phyloP scores from a whole-genome alignment of 2,113 vertebrate genomes.

The Chaetodon trifascialis region DNA sequence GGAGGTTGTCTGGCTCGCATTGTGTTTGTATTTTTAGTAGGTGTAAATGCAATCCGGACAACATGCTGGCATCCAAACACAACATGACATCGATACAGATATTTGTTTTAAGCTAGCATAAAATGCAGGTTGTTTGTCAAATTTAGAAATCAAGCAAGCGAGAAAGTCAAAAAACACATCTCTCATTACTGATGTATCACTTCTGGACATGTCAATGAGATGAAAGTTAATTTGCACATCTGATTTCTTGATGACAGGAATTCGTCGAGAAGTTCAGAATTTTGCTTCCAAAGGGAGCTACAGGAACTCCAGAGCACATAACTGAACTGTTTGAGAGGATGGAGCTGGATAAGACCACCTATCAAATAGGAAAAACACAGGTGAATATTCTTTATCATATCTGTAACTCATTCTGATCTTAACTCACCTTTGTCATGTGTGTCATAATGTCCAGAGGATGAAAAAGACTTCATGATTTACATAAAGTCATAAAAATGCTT shows the following conservation, averaged over 20 bases:
- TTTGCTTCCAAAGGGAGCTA: constrained; percentile 87
- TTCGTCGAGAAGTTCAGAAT: constrained; percentile 92
- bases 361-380: constrained; percentile 95
- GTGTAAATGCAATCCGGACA: too few species aligned
- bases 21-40: too few species aligned
- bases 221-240: neutral
- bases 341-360: constrained; percentile 84
- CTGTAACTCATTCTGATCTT: neutral
- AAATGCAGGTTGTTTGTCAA: too few species aligned
- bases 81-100: too few species aligned
- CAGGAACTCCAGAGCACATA: constrained; percentile 86
- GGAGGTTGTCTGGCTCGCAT: too few species aligned
- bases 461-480: neutral
- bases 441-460: neutral
- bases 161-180: too few species aligned
- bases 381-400: constrained; percentile 71
- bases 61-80: too few species aligned
- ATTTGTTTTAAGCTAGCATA: too few species aligned
- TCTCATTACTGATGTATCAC: too few species aligned
- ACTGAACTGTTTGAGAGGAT: constrained; percentile 87
- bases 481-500: constrained; percentile 7
- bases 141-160: too few species aligned
- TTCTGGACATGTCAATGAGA: neutral
- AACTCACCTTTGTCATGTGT: neutral
- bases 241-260: constrained; percentile 76